Evolutionary conservation across 1,140 invertebrate species (phyloP), one percentile per base, ranked within the genome.

Genomic region (Geopemphigus sp.): DNA sequence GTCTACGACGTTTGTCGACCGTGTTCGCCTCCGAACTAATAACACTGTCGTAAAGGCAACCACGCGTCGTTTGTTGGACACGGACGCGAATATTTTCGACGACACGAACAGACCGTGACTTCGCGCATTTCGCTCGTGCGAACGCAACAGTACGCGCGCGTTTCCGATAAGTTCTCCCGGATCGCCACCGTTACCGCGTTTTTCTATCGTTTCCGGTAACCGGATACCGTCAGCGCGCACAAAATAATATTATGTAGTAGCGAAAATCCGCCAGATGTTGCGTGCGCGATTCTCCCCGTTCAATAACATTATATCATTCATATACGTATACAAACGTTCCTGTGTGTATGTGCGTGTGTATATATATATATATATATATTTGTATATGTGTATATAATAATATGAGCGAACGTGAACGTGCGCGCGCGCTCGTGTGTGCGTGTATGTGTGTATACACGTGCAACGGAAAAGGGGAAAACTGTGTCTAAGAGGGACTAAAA

Each of bases 291-390:
- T 70, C 66, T 76, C 73, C 73, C 73, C 73, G 61, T 76, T 76
- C 73, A 76, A 76, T 76, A 76, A 76, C 73, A 74, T 74, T 74
- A 74, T 74, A 74, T 74, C 72, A 74, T 74, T 24, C 17, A n/a
- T 6, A 47, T 70, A 70, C 50, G 50, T 53, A 11, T 64, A 64
- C 11, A 66, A 1, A 70, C 17, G n/a, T n/a, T n/a, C n/a, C n/a
- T n/a, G n/a, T n/a, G n/a, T n/a, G n/a, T n/a, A n/a, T n/a, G n/a
- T n/a, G n/a, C n/a, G n/a, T n/a, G n/a, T n/a, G n/a, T 26, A 53
- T 26, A 72, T 73, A 29, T 53, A 26, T 53, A 54, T 29, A 53
- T 53, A 50, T 72, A n/a, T 56, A 56, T 66, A 68, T 68, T 24
- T 47, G 64, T 47, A 39, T 11, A 11, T 57, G 24, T 32, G 53